Evolutionary conservation across 2,888 invertebrate genomes (phyloP).

Genomic region (Epinotia demarniana): DNA sequence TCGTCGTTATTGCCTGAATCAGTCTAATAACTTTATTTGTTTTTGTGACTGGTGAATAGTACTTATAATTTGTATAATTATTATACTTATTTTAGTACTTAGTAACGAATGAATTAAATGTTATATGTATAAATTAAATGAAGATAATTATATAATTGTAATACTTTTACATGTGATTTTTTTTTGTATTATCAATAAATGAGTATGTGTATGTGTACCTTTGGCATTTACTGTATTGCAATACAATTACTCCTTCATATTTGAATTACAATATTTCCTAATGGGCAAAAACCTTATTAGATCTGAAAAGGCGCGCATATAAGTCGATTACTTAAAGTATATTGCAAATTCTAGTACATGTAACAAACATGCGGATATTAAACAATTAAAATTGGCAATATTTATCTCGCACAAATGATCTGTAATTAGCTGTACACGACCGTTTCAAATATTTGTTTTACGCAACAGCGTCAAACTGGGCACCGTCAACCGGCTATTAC

Average conservation of each 20-base stretch:
- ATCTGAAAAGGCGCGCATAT: slow-evolving; percentile 19
- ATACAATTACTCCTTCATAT: slow-evolving; percentile 22
- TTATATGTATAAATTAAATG: too few species aligned
- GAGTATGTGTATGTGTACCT: not conserved
- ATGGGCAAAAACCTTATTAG: slow-evolving; percentile 32
- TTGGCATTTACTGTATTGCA: slow-evolving; percentile 30
- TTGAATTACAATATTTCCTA: slow-evolving; percentile 37
- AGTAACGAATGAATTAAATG: too few species aligned
- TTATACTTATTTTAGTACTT: too few species aligned
- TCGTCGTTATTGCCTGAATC: not conserved
- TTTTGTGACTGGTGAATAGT: not conserved
- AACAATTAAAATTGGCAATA: slow-evolving; percentile 51
- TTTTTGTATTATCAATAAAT: too few species aligned
- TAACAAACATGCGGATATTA: slow-evolving; percentile 42
- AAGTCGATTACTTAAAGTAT: slow-evolving; percentile 31
- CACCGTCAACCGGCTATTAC: slow-evolving; percentile 62
- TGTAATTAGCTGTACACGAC: slow-evolving; percentile 63
- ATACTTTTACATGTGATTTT: too few species aligned
- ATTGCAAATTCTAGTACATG: slow-evolving; percentile 33
- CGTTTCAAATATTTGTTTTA: slow-evolving; percentile 68
- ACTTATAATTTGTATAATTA: too few species aligned
- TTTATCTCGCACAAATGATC: slow-evolving; percentile 64
- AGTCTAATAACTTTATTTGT: not conserved
- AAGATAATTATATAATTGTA: too few species aligned
- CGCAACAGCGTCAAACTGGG: slow-evolving; percentile 59